Base-by-base conservation (phyloP, 1,140 invertebrate species). In the Drosophila watanabei region DNA sequence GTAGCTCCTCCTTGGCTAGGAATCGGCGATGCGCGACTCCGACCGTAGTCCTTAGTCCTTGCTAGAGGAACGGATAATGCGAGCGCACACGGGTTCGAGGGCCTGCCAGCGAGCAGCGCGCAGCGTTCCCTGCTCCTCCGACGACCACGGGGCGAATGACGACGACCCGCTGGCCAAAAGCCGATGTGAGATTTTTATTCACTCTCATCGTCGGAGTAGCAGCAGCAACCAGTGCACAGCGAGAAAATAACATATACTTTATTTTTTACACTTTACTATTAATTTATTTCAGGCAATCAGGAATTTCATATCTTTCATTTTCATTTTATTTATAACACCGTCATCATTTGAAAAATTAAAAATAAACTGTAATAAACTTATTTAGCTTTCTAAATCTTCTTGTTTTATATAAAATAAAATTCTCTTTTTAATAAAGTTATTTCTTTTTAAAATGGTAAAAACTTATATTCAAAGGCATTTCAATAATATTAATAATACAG, bases 131-230 rank as follows among this genome's bases (percentile, higher is more conserved):
- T 20, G 61, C 48, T n/a, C 48, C 32, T n/a, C 49, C 63, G 68
- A 71, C 63, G 24, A 64, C 61, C 49, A 56, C 32, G 48, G 48
- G 32, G 16, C 60, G 68, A 54, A 45, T 71, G 63, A 70, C 48
- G 66, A 70, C 24, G 66, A 41, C 9, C 41, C 65, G 35, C 8
- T 41, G 46, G 46, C 16, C 45, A 48, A 54, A 54, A 52, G 46
- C 37, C 59, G 68, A 70, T 68, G 68, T 56, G 68, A 71, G 63
- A 60, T 65, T 48, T 60, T 61, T 73, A 24, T 73, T 52, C 66
- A 73, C 52, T 71, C 66, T 71, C 49, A 18, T 32, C 30, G 46
- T n/a, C 13, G 37, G n/a, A 37, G 37, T 43, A 43, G 13, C 43
- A 57, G 30, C 37, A 49, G 30, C 24, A 54, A 11, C 37, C 33